Percentiles rank a stretch among this genome's conserved stretches.
These are phyloP conservation scores for Hoplodrina ambigua DNA, from an alignment of 2,888 invertebrate species.

Conservation along the genomic window DNA sequence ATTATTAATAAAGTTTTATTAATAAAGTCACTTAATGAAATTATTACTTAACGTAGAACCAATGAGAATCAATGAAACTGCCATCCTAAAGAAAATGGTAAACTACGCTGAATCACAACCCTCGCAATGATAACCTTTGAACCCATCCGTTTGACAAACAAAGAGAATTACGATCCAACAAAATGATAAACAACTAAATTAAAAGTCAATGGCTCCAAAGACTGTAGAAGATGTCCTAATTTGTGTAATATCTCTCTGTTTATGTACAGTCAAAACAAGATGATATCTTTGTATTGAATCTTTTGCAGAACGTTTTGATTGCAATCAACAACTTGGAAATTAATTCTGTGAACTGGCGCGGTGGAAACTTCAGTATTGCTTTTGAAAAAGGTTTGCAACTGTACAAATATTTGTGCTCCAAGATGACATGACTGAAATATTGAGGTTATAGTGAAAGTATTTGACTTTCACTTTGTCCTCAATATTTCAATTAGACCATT, in stretches of 20 bases:
- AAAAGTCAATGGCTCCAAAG: conserved; percentile 35
- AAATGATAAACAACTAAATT: conserved; percentile 46
- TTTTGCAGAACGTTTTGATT: conserved; percentile 25
- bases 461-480: too few species aligned
- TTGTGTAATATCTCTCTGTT: conserved; percentile 40
- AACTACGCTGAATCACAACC: conserved; percentile 17
- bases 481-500: too few species aligned
- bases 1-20: too few species aligned
- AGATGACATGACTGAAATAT: too few species aligned
- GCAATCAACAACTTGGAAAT: conserved; percentile 41
- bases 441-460: too few species aligned
- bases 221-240: conserved; percentile 38
- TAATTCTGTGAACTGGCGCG: conserved; percentile 21
- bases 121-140: conserved; percentile 3
- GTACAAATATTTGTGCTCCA: neutral
- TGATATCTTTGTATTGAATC: conserved; percentile 47
- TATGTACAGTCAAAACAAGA: conserved; percentile 37
- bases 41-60: too few species aligned
- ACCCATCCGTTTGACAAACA: conserved; percentile 21
- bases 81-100: neutral
- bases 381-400: neutral
- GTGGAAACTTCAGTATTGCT: conserved; percentile 22
- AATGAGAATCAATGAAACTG: neutral
- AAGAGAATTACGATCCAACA: conserved; percentile 35
- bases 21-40: too few species aligned